These are phyloP conservation scores for Rotaria macrura DNA, from an alignment of 2,888 invertebrate genomes.

Conservation along the genomic window DNA sequence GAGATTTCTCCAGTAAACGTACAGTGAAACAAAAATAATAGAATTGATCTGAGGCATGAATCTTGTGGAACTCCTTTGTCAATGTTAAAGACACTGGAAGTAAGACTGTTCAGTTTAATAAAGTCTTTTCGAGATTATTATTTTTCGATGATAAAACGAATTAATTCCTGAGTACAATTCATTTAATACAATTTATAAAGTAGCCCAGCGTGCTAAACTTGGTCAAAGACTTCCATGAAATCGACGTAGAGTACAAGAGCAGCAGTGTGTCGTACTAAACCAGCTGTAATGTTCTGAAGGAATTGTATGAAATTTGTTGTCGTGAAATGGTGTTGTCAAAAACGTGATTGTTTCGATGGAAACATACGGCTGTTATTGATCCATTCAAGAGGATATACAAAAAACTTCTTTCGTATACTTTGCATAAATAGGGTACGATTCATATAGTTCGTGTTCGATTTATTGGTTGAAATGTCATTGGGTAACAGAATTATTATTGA, in stretches of 20 bases:
- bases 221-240: not conserved
- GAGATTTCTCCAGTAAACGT: not conserved
- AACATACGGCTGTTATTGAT: too few species aligned
- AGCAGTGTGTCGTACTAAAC: too few species aligned
- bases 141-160: not conserved
- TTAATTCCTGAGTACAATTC: not conserved
- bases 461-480: too few species aligned
- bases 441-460: too few species aligned
- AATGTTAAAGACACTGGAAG: not conserved
- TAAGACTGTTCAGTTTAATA: not conserved
- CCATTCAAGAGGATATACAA: too few species aligned
- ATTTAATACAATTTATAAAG: not conserved
- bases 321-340: not conserved
- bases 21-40: not conserved
- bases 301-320: too few species aligned
- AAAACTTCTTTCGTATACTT: too few species aligned
- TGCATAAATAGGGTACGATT: too few species aligned
- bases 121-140: not conserved
- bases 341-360: too few species aligned
- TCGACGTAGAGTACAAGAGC: not conserved
- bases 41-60: not conserved
- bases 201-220: not conserved
- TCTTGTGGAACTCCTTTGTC: not conserved
- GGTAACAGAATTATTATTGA: too few species aligned
- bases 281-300: too few species aligned